Evolutionary conservation across 2,888 invertebrate genomes (phyloP).

Genomic region (Diaprepes abbreviatus): DNA sequence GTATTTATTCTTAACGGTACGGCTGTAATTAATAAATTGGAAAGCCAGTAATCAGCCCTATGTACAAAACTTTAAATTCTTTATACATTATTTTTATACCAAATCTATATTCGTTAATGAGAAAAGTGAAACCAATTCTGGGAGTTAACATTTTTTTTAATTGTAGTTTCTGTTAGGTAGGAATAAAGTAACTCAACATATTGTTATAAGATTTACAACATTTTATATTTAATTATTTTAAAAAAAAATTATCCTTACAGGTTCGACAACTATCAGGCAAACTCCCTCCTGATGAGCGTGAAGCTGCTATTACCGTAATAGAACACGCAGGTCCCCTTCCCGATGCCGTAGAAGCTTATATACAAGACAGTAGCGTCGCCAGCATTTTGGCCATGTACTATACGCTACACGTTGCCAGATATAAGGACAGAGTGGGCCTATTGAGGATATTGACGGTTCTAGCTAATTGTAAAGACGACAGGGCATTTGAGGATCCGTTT

Average conservation of each 20-base stretch:
- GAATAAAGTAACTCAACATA: too few relatives aligned
- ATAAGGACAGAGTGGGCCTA: conserved; percentile 84
- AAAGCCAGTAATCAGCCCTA: too few relatives aligned
- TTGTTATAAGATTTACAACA: too few relatives aligned
- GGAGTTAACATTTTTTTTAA: too few relatives aligned
- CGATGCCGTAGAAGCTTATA: conserved; percentile 93
- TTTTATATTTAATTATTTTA: too few relatives aligned
- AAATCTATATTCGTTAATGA: too few relatives aligned
- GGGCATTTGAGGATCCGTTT: conserved; percentile 96
- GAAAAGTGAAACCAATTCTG: too few relatives aligned
- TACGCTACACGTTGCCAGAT: conserved; percentile 87
- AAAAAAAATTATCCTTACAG: conserved; percentile 23
- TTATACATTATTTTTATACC: too few relatives aligned
- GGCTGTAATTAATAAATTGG: too few relatives aligned
- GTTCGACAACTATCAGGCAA: conserved; percentile 85
- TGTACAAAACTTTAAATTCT: too few relatives aligned
- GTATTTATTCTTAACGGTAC: too few relatives aligned
- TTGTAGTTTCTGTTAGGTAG: too few relatives aligned
- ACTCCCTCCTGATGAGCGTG: conserved; percentile 92
- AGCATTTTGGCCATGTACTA: conserved; percentile 96
- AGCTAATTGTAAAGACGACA: conserved; percentile 90
- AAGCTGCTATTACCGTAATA: conserved; percentile 92
- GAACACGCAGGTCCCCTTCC: conserved; percentile 95
- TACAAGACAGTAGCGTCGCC: conserved; percentile 91
- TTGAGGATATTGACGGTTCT: conserved; percentile 90